phyloP scores from a whole-genome alignment of 2,888 invertebrate species.

The Deroplatys truncata region DNA sequence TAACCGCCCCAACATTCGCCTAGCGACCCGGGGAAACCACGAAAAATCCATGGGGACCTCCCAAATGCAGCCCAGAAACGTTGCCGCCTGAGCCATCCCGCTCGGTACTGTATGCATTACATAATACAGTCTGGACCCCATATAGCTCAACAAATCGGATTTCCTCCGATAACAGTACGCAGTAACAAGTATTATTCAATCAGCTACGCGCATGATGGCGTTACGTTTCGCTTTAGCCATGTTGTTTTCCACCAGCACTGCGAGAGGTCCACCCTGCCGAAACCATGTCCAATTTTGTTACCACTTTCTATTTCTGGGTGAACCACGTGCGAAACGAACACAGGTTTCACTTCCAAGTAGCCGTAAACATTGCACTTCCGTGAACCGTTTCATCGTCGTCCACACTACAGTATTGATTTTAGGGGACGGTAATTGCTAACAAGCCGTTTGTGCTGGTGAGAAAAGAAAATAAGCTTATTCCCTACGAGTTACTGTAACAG shows the following conservation, averaged over 20 bases:
- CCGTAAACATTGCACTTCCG: not conserved
- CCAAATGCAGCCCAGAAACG: too few species aligned
- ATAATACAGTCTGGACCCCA: too few species aligned
- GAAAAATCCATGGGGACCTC: too few species aligned
- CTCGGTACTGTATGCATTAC: too few species aligned
- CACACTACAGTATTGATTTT: not conserved
- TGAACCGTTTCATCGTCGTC: not conserved
- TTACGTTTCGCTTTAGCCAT: not conserved
- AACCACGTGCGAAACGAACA: not conserved
- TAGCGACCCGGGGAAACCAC: too few species aligned
- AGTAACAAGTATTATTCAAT: not conserved
- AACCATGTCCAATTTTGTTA: not conserved
- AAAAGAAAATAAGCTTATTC: too few species aligned
- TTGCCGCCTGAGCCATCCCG: too few species aligned
- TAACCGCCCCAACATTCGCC: too few species aligned
- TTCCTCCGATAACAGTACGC: not conserved
- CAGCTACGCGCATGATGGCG: not conserved
- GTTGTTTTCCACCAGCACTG: too few species aligned
- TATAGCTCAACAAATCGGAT: too few species aligned
- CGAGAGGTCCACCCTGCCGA: not conserved
- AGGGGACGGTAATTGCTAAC: not conserved
- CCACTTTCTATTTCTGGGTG: not conserved
- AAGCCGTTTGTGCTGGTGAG: not conserved
- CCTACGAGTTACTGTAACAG: too few species aligned
- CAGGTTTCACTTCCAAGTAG: not conserved